A percentile compares a stretch with the other conserved stretches of the same genome.
These are phyloP conservation scores for Ceratotherium simum DNA, from an alignment of 2,113 vertebrate genomes.

Conservation along the genomic window DNA sequence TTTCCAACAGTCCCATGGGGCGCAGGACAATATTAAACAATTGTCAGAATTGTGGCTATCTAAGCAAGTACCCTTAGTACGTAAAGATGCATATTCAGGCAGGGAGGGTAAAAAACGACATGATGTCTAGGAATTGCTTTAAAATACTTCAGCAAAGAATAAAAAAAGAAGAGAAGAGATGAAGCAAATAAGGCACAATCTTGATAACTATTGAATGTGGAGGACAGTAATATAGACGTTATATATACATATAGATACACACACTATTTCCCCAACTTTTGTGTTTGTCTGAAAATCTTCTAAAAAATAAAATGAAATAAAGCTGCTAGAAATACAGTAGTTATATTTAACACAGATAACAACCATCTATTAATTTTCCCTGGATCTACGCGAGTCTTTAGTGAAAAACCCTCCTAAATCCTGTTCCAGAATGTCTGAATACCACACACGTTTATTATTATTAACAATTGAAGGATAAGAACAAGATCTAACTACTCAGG, in stretches of 20 bases:
- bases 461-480: background rate
- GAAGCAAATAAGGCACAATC: background rate
- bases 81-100: background rate
- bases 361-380: slow-evolving; percentile 27
- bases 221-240: background rate
- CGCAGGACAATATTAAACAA: background rate
- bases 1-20: background rate
- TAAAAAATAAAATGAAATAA: background rate
- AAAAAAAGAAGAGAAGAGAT: background rate
- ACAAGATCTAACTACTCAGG: background rate
- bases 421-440: background rate
- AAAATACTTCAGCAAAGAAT: slow-evolving; percentile 11
- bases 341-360: background rate
- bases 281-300: background rate
- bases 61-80: background rate
- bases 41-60: background rate
- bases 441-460: background rate
- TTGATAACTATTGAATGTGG: background rate
- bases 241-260: background rate
- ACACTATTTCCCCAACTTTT: background rate
- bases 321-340: background rate
- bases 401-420: background rate
- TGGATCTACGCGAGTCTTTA: background rate
- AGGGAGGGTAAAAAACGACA: background rate
- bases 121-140: background rate